Base-by-base conservation (phyloP, 2,888 invertebrate species). In the Hirtodrosophila confusa region DNA sequence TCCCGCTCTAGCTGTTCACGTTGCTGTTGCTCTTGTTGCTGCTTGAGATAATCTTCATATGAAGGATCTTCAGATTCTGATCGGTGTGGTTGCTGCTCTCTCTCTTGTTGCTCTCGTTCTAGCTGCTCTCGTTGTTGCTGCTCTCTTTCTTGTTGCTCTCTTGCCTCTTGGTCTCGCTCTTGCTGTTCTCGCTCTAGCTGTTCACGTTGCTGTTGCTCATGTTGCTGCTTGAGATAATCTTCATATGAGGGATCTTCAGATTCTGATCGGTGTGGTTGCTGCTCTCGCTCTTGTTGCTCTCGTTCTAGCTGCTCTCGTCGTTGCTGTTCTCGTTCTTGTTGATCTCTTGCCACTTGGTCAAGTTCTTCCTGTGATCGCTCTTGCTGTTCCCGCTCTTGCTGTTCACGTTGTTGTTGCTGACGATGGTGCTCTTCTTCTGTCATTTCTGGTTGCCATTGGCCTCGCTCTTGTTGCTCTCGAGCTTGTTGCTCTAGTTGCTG, bases 51-150 rank as follows among this genome's bases (percentile, higher is more conserved):
- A 31, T 31, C 31, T 31, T 31, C 31, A 27, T 27, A 27, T 5
- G 27, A 5, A 6, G 27, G 27, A 31, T 17, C 47, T 2, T 53
- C 55, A 0, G 31, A 31, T 31, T 37, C 29, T 3, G 6, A 8
- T 6, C 35, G 31, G 2, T 33, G 35, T n/a, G 11, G 12, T 27
- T 57, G 41, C 9, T 39, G 35, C 4, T 11, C 31, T 1, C 53
- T 43, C 5, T 39, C 60, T 10, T 55, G 37, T 40, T 64, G 54
- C 8, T 76, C 78, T 5, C 69, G 39, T 3, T 47, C 35, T 0
- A 24, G 35, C 6, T 73, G 68, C 17, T 75, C 74, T 6, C 54
- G 75, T n/a, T 55, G 54, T 11, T 69, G 71, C 31, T 66, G 64
- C 17, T 75, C 75, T 3, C 60, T 49, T 7, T 71, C 67, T 4